These are phyloP conservation scores for Lates japonicus DNA, from an alignment of 2,797 vertebrate genomes.

Conservation along the genomic window DNA sequence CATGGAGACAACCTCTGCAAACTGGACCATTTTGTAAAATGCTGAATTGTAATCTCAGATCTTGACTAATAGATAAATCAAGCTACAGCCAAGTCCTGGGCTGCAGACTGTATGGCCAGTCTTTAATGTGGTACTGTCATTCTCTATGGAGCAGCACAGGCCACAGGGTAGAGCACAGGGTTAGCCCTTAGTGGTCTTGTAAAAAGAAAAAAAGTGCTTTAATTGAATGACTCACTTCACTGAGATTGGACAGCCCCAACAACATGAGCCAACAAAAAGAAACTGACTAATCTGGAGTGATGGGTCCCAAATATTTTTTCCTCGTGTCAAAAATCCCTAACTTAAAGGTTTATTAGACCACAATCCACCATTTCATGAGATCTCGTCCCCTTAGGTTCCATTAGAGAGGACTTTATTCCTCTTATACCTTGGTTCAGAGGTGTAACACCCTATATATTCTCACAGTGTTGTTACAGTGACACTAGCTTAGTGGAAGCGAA, in stretches of 20 bases:
- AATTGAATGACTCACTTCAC: conserved; percentile 53
- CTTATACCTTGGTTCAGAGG: neutral
- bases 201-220: conserved; percentile 30
- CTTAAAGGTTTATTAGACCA: conserved; percentile 16
- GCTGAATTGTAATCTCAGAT: neutral
- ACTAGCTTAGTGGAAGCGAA: conserved; percentile 9
- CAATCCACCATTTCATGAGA: conserved; percentile 45
- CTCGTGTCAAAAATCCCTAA: neutral
- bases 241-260: conserved; percentile 30
- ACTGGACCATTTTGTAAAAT: neutral
- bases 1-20: neutral
- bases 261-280: conserved; percentile 34
- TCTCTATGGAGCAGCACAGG: conserved; percentile 37
- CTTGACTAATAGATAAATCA: neutral
- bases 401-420: neutral
- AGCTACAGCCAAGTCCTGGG: neutral
- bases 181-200: conserved; percentile 42
- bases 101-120: conserved; percentile 1
- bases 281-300: conserved; percentile 11
- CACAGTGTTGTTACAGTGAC: neutral
- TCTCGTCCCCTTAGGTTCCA: conserved; percentile 4
- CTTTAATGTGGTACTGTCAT: conserved; percentile 41
- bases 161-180: conserved; percentile 27
- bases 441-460: neutral
- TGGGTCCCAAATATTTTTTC: neutral